Conservation (phyloP, 2,113 vertebrate genomes). For the Malurus alboscapulatus region DNA sequence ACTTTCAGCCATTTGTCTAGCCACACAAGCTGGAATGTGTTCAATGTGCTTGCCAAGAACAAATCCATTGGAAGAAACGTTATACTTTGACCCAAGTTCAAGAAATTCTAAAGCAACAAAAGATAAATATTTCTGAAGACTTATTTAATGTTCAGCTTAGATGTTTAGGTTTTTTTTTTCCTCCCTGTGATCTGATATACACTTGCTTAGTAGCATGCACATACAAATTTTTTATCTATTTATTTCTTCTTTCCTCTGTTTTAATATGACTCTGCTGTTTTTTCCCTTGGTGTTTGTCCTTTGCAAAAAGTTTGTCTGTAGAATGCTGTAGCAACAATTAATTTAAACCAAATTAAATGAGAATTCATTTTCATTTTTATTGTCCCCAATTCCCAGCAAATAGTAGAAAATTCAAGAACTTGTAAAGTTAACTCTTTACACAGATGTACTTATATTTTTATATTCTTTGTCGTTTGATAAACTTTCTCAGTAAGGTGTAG, state of each 20-base stretch:
- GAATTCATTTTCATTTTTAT: not conserved
- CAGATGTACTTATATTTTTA: not conserved
- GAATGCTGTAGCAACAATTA: not conserved
- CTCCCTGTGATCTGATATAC: not conserved
- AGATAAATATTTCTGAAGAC: constrained; percentile 35
- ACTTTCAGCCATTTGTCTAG: constrained; percentile 52
- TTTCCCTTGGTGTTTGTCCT: not conserved
- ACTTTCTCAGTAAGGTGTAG: not conserved
- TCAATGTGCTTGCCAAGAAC: constrained; percentile 58
- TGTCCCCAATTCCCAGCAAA: not conserved
- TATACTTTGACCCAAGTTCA: constrained; percentile 57
- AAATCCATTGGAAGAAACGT: constrained; percentile 52
- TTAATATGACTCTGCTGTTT: not conserved
- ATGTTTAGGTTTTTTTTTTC: not conserved
- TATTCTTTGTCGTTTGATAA: not conserved
- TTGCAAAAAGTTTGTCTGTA: not conserved
- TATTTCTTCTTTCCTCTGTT: not conserved
- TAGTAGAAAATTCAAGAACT: not conserved
- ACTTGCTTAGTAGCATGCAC: not conserved
- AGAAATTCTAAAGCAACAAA: constrained; percentile 49
- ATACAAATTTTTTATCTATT: not conserved
- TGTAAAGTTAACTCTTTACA: not conserved
- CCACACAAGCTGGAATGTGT: constrained; percentile 26
- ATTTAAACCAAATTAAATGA: not conserved
- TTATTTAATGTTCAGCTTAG: constrained; percentile 9